Percentiles rank a stretch among this genome's conserved stretches.
Evolutionary conservation across 2,113 vertebrate species (phyloP).

Genomic region (Sapayoa aenigma): DNA sequence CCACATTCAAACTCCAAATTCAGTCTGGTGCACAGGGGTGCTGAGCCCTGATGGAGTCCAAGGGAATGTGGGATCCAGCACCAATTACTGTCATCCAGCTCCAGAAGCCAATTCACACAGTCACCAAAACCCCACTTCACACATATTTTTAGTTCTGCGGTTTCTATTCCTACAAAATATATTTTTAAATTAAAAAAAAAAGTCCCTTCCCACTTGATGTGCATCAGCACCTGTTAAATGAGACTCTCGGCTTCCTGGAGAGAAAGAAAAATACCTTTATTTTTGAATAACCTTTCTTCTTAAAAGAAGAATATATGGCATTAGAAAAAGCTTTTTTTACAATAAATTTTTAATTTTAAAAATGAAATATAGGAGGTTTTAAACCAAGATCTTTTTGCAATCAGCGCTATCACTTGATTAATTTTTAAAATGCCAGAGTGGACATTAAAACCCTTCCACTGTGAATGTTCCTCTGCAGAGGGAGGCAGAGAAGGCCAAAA

Average conservation of each 20-base stretch:
- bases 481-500: background rate
- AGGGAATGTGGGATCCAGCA: rapidly evolving
- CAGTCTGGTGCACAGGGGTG: background rate
- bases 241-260: background rate
- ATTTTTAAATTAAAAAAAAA: background rate
- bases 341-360: background rate
- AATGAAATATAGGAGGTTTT: background rate
- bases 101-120: background rate
- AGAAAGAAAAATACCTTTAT: background rate
- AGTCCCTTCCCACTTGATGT: background rate
- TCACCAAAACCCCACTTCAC: background rate
- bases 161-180: background rate
- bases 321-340: background rate
- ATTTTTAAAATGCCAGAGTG: background rate
- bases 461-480: background rate
- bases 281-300: background rate
- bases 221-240: background rate
- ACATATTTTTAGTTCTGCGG: background rate
- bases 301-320: background rate
- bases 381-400: background rate
- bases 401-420: background rate
- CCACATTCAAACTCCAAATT: background rate
- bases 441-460: background rate
- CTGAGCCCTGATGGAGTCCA: background rate
- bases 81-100: background rate